These are phyloP conservation scores for Loriculus beryllinus DNA, from an alignment of 2,797 vertebrate genomes.

Conservation along the genomic window DNA sequence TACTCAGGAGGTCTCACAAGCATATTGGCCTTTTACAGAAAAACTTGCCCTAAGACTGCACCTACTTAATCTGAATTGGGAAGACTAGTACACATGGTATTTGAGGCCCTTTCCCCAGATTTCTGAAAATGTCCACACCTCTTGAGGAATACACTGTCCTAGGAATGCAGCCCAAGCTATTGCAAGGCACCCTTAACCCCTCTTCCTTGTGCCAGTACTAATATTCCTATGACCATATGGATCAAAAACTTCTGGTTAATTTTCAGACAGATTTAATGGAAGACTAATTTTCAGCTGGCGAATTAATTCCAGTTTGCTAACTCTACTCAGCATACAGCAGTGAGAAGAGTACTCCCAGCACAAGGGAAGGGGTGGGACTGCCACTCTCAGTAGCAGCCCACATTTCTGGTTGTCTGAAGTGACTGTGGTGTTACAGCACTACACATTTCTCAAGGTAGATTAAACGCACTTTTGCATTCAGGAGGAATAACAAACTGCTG, in stretches of 20 bases:
- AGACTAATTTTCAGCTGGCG: neutral
- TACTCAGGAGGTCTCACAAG: neutral
- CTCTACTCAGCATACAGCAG: neutral
- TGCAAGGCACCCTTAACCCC: neutral
- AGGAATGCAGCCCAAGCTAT: accelerated
- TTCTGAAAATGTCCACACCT: neutral
- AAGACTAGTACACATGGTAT: neutral
- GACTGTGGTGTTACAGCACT: neutral
- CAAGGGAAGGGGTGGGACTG: neutral
- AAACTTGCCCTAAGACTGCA: neutral
- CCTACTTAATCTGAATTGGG: neutral
- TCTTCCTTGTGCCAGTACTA: neutral
- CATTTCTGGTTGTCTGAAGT: neutral
- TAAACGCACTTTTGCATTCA: slow-evolving; percentile 25
- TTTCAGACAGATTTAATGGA: neutral
- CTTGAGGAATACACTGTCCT: neutral
- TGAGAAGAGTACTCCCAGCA: neutral
- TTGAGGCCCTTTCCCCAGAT: neutral
- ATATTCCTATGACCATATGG: neutral
- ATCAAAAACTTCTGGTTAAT: neutral
- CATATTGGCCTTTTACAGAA: neutral
- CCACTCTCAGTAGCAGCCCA: neutral
- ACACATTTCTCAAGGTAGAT: neutral
- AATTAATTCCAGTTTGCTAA: neutral
- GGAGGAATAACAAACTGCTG: neutral